phyloP scores from a whole-genome alignment of 2,888 invertebrate genomes.

The Orchesellides sinensis region DNA sequence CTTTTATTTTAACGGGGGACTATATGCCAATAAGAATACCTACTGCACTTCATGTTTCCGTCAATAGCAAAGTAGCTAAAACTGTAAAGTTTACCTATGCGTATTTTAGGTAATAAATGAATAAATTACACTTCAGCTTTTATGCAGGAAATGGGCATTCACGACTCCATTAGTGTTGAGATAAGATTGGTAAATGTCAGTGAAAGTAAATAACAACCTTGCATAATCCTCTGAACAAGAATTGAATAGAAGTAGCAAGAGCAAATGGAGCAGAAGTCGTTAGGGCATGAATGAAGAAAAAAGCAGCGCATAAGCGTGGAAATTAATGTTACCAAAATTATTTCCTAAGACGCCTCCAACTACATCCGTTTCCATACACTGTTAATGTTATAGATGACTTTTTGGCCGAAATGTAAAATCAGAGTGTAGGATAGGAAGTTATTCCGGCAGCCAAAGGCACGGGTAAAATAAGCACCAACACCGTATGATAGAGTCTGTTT shows the following conservation, averaged over 20 bases:
- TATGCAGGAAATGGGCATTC: constrained; percentile 48
- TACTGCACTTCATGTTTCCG: not conserved
- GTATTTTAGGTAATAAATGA: constrained; percentile 55
- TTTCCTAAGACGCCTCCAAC: constrained; percentile 54
- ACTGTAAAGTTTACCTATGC: not conserved
- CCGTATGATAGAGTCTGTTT: constrained; percentile 19
- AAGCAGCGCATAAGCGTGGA: constrained; percentile 24
- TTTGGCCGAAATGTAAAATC: constrained; percentile 23
- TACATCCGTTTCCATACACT: constrained; percentile 46
- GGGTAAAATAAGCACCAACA: not conserved
- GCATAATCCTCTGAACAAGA: constrained; percentile 47
- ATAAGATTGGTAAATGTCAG: constrained; percentile 61
- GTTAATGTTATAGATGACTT: constrained; percentile 22
- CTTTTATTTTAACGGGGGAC: no score
- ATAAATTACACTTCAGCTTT: constrained; percentile 55
- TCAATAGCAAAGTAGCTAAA: not conserved
- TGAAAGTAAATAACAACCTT: constrained; percentile 46
- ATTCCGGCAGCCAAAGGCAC: constrained; percentile 10
- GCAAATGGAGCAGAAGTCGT: constrained; percentile 60
- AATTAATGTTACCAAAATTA: constrained; percentile 62
- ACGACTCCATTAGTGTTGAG: constrained; percentile 60
- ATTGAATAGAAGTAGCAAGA: constrained; percentile 43
- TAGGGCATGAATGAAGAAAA: constrained; percentile 26
- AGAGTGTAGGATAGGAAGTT: constrained; percentile 27
- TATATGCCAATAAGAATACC: constrained; percentile 11